Evolutionary conservation across 2,888 invertebrate genomes (phyloP).

Genomic region (Uloborus plumipes): DNA sequence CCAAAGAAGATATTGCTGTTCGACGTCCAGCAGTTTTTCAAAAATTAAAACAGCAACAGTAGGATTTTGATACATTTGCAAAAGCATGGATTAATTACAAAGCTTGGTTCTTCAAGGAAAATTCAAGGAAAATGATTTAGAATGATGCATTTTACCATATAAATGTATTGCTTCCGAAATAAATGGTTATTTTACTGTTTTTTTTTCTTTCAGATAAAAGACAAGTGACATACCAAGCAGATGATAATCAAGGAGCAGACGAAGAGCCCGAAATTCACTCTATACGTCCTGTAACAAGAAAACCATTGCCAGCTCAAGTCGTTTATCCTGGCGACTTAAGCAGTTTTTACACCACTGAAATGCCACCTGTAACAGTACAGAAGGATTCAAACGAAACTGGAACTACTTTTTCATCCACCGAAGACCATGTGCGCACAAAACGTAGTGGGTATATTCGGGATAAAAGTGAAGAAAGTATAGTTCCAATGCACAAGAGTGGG

Average conservation of each 20-base stretch:
- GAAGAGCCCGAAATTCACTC: conserved; percentile 22
- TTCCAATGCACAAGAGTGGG: neutral
- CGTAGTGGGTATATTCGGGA: conserved; percentile 5
- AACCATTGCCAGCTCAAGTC: conserved; percentile 41
- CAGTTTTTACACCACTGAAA: conserved; percentile 43
- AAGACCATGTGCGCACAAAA: conserved; percentile 1
- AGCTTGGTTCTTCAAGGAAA: too few species aligned
- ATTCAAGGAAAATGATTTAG: too few species aligned
- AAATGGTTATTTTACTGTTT: neutral
- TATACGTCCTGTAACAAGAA: conserved; percentile 34
- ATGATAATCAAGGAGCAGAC: conserved; percentile 7
- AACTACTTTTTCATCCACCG: neutral
- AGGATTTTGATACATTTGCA: too few species aligned
- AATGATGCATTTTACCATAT: neutral
- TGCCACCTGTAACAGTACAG: neutral
- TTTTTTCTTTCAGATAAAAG: conserved; percentile 35
- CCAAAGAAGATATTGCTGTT: too few species aligned
- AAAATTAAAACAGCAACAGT: too few species aligned
- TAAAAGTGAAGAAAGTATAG: neutral
- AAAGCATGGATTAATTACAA: too few species aligned
- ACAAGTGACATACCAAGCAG: conserved; percentile 53
- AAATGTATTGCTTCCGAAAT: neutral
- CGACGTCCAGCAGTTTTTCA: too few species aligned
- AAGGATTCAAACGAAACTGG: neutral
- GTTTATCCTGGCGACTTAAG: conserved; percentile 57